Conservation (phyloP, 2,113 vertebrate genomes). For the Colossoma macropomum region DNA sequence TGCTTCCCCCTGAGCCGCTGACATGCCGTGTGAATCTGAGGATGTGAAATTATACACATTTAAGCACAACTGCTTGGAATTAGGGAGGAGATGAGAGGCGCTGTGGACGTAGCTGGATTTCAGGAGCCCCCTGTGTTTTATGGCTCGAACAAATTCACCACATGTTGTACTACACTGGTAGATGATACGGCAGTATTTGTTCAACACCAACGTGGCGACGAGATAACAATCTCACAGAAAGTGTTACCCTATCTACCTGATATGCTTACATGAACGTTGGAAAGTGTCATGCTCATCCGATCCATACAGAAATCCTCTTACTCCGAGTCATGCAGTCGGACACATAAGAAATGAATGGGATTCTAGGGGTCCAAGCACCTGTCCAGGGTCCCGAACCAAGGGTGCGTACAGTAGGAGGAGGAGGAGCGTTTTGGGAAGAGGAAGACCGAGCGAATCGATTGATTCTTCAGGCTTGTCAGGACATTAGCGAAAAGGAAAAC, state of each 20-base stretch:
- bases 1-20: constrained; percentile 75
- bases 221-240: constrained; percentile 38
- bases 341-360: neutral
- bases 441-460: constrained; percentile 67
- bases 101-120: constrained; percentile 69
- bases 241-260: neutral
- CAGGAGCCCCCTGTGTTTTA: constrained; percentile 61
- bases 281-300: neutral
- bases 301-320: constrained; percentile 5
- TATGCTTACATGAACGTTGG: neutral
- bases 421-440: constrained; percentile 58
- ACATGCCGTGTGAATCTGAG: constrained; percentile 76
- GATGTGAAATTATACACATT: constrained; percentile 77
- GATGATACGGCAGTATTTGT: constrained; percentile 52
- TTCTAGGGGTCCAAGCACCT: constrained; percentile 4
- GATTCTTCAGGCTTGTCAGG: constrained; percentile 81
- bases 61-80: constrained; percentile 72
- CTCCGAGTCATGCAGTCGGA: neutral
- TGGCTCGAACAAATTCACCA: constrained; percentile 68
- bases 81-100: constrained; percentile 66
- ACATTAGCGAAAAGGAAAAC: constrained; percentile 81
- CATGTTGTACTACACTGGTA: constrained; percentile 46
- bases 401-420: constrained; percentile 45
- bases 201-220: constrained; percentile 19
- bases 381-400: neutral